Conservation (phyloP, 1,140 invertebrate genomes). For the Neomicropteryx cornuta region DNA sequence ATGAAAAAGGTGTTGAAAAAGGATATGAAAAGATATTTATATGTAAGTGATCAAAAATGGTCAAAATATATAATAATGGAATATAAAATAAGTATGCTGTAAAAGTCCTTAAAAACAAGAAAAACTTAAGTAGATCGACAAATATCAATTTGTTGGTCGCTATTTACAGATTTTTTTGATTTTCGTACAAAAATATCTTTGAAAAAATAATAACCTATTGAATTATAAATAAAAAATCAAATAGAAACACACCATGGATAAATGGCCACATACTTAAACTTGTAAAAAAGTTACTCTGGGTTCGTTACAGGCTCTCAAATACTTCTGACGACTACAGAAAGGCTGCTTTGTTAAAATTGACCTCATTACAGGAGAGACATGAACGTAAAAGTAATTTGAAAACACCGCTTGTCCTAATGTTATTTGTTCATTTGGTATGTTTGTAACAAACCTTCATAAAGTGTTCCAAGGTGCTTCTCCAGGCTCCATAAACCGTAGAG, state of each 20-base stretch:
- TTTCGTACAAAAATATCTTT: neutral
- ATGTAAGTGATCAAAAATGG: neutral
- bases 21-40: neutral
- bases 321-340: conserved; percentile 53
- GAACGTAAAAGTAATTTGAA: too few species aligned
- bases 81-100: neutral
- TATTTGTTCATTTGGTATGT: too few species aligned
- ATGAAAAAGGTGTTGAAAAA: conserved; percentile 11
- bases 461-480: conserved; percentile 61
- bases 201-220: neutral
- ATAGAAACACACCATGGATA: conserved; percentile 60
- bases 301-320: too few species aligned
- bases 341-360: conserved; percentile 36
- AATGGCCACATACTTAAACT: conserved; percentile 66
- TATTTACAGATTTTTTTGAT: neutral
- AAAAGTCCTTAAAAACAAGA: neutral
- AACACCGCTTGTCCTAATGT: too few species aligned
- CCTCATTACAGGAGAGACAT: conserved; percentile 33
- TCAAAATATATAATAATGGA: neutral
- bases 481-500: conserved; percentile 62
- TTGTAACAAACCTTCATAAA: conserved; percentile 71
- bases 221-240: conserved; percentile 45
- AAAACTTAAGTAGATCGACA: neutral
- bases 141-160: neutral
- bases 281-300: too few species aligned